phyloP scores from a whole-genome alignment of 2,113 vertebrate species.

The Xyliphius kryptos region DNA sequence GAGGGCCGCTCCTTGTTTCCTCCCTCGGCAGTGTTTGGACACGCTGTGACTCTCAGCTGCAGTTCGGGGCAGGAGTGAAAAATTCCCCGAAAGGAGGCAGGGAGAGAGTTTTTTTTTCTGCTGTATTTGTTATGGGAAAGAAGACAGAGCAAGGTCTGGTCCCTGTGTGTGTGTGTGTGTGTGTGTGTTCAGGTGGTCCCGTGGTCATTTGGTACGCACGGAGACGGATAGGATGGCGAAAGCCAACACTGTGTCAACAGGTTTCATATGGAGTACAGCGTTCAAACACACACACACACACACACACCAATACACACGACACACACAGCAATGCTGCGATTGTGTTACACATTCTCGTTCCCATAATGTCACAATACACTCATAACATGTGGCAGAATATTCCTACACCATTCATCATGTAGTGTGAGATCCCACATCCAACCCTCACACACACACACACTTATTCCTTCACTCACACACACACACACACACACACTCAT shows the following conservation, averaged over 20 bases:
- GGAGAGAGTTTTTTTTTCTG: slow-evolving; percentile 64
- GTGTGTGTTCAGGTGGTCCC: slow-evolving; percentile 56
- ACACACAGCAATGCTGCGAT: too few species aligned
- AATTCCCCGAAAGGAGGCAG: slow-evolving; percentile 62
- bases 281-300: too few species aligned
- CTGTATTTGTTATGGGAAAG: slow-evolving; percentile 72
- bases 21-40: slow-evolving; percentile 35
- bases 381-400: too few species aligned
- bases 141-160: slow-evolving; percentile 51
- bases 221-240: slow-evolving; percentile 45
- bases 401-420: too few species aligned
- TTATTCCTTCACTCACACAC: too few species aligned
- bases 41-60: slow-evolving; percentile 58
- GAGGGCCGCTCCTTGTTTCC: slow-evolving; percentile 32
- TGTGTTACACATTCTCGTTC: too few species aligned
- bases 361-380: too few species aligned
- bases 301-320: too few species aligned
- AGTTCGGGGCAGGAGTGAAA: slow-evolving; percentile 63
- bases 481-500: too few species aligned
- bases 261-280: too few species aligned
- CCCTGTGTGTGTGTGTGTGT: background rate
- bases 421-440: too few species aligned
- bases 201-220: slow-evolving; percentile 46
- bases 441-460: too few species aligned
- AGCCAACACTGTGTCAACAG: slow-evolving; percentile 54